Evolutionary conservation across 2,113 vertebrate genomes (phyloP).

Genomic region (Tachysurus vachellii): DNA sequence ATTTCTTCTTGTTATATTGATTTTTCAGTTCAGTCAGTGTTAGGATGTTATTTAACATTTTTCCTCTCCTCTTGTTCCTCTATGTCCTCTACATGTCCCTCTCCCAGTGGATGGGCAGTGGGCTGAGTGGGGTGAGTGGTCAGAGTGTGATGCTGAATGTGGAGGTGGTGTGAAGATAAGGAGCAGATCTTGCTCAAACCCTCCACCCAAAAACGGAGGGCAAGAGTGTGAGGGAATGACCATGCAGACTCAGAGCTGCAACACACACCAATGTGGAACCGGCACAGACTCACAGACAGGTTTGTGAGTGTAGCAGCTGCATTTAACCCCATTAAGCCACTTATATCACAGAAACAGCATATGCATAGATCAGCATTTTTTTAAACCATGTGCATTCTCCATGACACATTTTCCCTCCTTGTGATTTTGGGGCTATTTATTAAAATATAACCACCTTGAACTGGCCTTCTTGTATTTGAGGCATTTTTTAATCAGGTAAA

Average conservation of each 20-base stretch:
- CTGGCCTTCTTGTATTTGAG: no score
- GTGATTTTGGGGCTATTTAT: not conserved
- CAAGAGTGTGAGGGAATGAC: conserved; percentile 74
- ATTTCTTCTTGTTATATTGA: not conserved
- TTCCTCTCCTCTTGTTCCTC: not conserved
- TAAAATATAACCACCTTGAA: not conserved
- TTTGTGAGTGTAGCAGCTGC: conserved; percentile 24
- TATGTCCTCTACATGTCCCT: not conserved
- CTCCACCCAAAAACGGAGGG: conserved; percentile 85
- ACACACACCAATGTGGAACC: conserved; percentile 74
- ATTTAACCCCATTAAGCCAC: not conserved
- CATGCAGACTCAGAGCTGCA: conserved; percentile 79
- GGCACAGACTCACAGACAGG: conserved; percentile 63
- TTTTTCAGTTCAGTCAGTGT: not conserved
- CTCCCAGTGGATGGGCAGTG: conserved; percentile 78
- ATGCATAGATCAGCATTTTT: not conserved
- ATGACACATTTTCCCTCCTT: not conserved
- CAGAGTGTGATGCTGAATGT: conserved; percentile 75
- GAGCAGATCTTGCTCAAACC: conserved; percentile 77
- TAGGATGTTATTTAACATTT: not conserved
- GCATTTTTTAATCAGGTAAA: not conserved
- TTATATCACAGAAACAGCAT: not conserved
- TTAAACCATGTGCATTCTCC: not conserved
- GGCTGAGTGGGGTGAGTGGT: conserved; percentile 83
- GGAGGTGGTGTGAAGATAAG: conserved; percentile 78